Evolutionary conservation across 2,113 vertebrate genomes (phyloP).

Genomic region (Rhinichthys klamathensis): DNA sequence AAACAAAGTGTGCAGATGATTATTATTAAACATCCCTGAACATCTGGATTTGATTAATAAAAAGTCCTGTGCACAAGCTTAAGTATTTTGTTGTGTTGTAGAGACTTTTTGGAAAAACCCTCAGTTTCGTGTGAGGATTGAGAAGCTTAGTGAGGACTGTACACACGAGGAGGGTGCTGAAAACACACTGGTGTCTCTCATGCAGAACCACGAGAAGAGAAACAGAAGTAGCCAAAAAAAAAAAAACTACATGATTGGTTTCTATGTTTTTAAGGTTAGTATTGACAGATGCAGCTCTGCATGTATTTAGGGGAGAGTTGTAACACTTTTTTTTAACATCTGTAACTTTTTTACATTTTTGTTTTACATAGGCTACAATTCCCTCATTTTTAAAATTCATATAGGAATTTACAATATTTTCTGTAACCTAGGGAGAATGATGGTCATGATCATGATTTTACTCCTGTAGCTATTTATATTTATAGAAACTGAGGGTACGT

Average conservation of each 20-base stretch:
- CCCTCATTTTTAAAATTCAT: no score
- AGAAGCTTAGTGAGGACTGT: neutral
- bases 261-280: conserved; percentile 67
- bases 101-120: conserved; percentile 71
- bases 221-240: conserved; percentile 61
- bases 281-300: neutral
- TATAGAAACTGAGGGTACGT: no score
- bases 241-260: conserved; percentile 65
- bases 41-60: neutral
- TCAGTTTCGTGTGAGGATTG: conserved; percentile 66
- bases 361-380: no score
- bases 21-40: neutral
- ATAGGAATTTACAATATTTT: no score
- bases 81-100: conserved; percentile 47
- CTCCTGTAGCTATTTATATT: no score
- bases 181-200: conserved; percentile 70
- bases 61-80: neutral
- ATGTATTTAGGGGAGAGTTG: neutral
- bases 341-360: neutral
- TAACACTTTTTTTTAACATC: neutral
- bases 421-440: no score
- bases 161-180: conserved; percentile 13
- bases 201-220: conserved; percentile 73
- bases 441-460: no score
- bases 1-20: neutral